Evolutionary conservation across 2,888 invertebrate species (phyloP), one percentile per base, ranked within the genome.

Genomic region (Phortica magna): DNA sequence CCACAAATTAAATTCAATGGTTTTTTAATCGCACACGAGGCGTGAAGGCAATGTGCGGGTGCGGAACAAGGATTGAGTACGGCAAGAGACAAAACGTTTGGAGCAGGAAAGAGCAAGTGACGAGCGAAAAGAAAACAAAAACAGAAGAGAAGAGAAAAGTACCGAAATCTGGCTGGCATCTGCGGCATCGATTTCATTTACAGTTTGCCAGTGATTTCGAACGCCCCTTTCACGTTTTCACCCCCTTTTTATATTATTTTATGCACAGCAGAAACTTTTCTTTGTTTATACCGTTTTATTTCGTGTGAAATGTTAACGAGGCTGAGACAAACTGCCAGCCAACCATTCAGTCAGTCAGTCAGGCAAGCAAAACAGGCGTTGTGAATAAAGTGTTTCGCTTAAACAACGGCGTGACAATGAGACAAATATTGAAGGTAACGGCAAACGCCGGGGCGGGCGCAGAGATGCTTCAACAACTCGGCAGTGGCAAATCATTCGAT

Each of bases 371-470:
- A 31, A 31, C 31, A 31, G 65, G 31, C 65, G 39, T 65, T 14
- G 65, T 39, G n/a, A 7, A 41, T 39, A 41, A 19, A 65, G 65
- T 7, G 64, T 48, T 48, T 48, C 48, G 10, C 43, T 43, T 10
- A 43, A 48, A 14, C 14, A 22, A 61, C 70, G 65, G 73, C 73
- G 31, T 74, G 48, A 67, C 67, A 80, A 64, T 67, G 76, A 70
- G 42, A 22, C 2, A 41, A 31, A 64, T 57, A 42, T 31, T 17
- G 41, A 42, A 59, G 71, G 48, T 12, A 14, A 48, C 0, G 48
- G 10, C 2, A 48, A 9, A 14, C n/a, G 59, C 7, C 7, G 39
- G 17, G 67, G 39, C 2, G 67, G 41, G 39, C 65, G 31, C 14
- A 22, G 39, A 65, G 3, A 14, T 10, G 65, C 14, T 4, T 4